A percentile compares a stretch with the other conserved stretches of the same genome.
Conservation (phyloP, 2,797 vertebrate genomes). For the Eupleurogrammus muticus region DNA sequence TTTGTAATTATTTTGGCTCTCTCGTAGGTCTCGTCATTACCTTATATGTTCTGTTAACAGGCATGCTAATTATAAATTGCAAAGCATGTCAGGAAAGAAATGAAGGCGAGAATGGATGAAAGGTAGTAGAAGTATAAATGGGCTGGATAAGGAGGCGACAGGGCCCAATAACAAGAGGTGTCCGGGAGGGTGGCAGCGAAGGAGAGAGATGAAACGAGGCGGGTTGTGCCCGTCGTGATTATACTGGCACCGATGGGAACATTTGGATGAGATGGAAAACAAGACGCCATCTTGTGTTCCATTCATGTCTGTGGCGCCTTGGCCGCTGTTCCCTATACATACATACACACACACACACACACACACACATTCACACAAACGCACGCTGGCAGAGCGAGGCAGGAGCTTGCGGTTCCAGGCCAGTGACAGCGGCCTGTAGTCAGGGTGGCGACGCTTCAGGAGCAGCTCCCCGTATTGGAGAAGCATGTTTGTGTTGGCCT, state of each 20-base stretch:
- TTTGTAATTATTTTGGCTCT: slow-evolving; percentile 19
- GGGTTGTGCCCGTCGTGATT: slow-evolving; percentile 60
- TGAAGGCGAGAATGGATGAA: slow-evolving; percentile 7
- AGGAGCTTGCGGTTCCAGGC: slow-evolving; percentile 76
- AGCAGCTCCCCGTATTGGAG: slow-evolving; percentile 73
- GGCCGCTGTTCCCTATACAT: slow-evolving; percentile 44
- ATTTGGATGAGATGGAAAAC: slow-evolving; percentile 70
- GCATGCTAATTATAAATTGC: background rate
- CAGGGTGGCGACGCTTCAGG: slow-evolving; percentile 75
- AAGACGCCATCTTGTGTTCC: slow-evolving; percentile 74
- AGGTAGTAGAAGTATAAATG: slow-evolving; percentile 17
- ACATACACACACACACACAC: slow-evolving; percentile 32
- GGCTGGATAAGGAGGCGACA: slow-evolving; percentile 20
- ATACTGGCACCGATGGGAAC: slow-evolving; percentile 61
- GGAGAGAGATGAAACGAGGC: slow-evolving; percentile 59
- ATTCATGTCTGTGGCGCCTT: slow-evolving; percentile 61
- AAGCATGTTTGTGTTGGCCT: slow-evolving; percentile 81
- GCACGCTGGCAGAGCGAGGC: slow-evolving; percentile 52
- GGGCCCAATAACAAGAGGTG: slow-evolving; percentile 50
- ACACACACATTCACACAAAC: slow-evolving; percentile 42
- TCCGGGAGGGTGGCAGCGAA: slow-evolving; percentile 17
- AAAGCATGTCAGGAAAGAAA: slow-evolving; percentile 18
- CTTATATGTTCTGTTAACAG: slow-evolving; percentile 1
- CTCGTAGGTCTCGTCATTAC: slow-evolving; percentile 33
- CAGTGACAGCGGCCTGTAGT: slow-evolving; percentile 77